Percentiles rank a stretch among this genome's conserved stretches.
Evolutionary conservation across 2,797 vertebrate genomes (phyloP).

Genomic region (Ambastaia sidthimunki): DNA sequence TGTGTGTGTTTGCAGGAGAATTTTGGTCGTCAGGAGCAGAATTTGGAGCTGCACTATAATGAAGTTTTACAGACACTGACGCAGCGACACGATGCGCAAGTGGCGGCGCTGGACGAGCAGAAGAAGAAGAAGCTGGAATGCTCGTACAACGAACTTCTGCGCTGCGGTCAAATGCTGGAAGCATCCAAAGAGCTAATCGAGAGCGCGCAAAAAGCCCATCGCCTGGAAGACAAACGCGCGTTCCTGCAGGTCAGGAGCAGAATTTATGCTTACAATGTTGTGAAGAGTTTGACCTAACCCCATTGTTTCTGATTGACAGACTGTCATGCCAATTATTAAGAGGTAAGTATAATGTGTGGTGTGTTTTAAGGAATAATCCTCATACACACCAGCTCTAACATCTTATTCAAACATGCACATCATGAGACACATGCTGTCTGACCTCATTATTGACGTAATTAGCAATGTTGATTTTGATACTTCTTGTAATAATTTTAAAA

Average conservation of each 20-base stretch:
- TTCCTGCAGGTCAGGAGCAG: constrained; percentile 85
- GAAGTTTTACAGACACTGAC: constrained; percentile 89
- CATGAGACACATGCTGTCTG: no score
- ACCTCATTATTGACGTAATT: no score
- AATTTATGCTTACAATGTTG: neutral
- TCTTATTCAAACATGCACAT: no score
- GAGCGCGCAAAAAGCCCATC: constrained; percentile 81
- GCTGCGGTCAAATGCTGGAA: constrained; percentile 86
- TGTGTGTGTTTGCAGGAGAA: constrained; percentile 85
- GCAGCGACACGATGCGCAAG: constrained; percentile 84
- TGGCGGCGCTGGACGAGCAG: constrained; percentile 82
- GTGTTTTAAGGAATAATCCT: neutral
- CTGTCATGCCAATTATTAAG: constrained; percentile 81
- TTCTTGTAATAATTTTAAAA: neutral
- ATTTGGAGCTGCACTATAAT: constrained; percentile 91
- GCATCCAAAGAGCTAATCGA: constrained; percentile 90
- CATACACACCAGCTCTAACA: no score
- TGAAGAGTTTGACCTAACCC: constrained; percentile 20
- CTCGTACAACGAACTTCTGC: constrained; percentile 87
- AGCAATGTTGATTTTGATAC: no score
- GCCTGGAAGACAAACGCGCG: constrained; percentile 79
- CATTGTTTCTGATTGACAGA: constrained; percentile 75
- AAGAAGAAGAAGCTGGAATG: constrained; percentile 90
- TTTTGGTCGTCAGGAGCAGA: constrained; percentile 91
- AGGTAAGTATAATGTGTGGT: constrained; percentile 77